Evolutionary conservation across 1,140 invertebrate genomes (phyloP).

Genomic region (Drosophila punjabiensis): DNA sequence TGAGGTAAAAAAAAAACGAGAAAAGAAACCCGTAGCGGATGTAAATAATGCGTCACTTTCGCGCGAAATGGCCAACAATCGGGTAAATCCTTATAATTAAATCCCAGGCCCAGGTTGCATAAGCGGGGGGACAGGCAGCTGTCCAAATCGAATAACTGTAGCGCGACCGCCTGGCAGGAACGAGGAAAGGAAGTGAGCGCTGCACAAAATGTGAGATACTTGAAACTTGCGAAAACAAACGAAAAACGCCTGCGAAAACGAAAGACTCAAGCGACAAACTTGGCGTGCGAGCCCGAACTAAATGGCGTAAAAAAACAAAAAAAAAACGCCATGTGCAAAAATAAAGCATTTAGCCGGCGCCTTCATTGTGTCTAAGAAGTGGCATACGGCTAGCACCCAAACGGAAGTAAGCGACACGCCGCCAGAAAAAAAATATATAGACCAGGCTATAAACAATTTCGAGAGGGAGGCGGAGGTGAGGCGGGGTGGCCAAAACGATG

Average conservation of each 20-base stretch:
- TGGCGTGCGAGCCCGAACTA: conserved; percentile 60
- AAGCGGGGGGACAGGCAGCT: conserved; percentile 29
- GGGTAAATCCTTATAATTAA: conserved; percentile 80
- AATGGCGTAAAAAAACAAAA: conserved; percentile 72
- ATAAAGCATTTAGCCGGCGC: conserved; percentile 59
- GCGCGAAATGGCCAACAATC: conserved; percentile 51
- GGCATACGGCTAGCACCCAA: conserved; percentile 50
- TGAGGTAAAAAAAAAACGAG: background rate
- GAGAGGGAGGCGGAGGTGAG: background rate
- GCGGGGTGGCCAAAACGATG: conserved; percentile 54
- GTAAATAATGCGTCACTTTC: conserved; percentile 66
- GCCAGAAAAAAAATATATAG: conserved; percentile 59
- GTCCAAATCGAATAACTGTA: conserved; percentile 62
- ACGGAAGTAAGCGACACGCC: conserved; percentile 73
- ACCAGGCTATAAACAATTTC: conserved; percentile 67
- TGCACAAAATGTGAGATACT: conserved; percentile 56
- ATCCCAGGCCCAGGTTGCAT: conserved; percentile 54
- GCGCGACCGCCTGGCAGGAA: conserved; percentile 58
- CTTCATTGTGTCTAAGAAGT: conserved; percentile 48
- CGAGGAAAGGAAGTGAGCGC: conserved; percentile 69
- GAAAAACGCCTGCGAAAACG: conserved; percentile 34
- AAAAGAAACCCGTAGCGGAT: conserved; percentile 57
- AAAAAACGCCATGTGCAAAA: conserved; percentile 41
- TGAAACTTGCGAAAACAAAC: conserved; percentile 63
- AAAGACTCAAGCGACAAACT: conserved; percentile 75